Evolutionary conservation across 2,113 vertebrate species (phyloP), one percentile per base, ranked within the genome.

Genomic region (Chionomys nivalis): DNA sequence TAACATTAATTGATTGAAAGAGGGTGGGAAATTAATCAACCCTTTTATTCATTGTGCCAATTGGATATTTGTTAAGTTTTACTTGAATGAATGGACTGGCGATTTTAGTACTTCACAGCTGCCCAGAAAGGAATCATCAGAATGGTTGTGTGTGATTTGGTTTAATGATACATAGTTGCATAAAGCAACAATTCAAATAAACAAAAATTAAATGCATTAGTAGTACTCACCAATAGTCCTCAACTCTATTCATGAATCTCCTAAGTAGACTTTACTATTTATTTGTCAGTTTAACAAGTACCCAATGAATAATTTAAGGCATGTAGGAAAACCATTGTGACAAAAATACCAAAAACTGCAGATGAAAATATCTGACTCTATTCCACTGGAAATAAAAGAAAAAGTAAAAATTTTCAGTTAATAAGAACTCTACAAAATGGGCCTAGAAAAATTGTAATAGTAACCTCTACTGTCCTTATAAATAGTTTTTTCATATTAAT

Each of bases 1-100:
- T 89, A 82, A 96, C 94, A 96, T 94, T 65, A 77, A 90, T 61
- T 94, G 94, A 89, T 90, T 90, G 70, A 49, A 83, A 90, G 93
- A 96, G 76, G 76, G 28, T 93, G 12, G 66, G 75, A 94, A 97
- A 89, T 93, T 42, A 94, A 88, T 92, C 72, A 66, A 19, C 70
- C 36, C 92, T 85, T 86, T 52, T 70, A 72, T 42, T 31, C 7
- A 70, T 82, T 94, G 49, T 52, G 66, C 17, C 81, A 92, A 83
- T 92, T 90, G 97, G 47, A 24, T 79, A 39, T 68, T 95, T 93
- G 81, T 92, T 96, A 73, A 86, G 23, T 90, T 97, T 81, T 90
- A 96, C 14, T 96, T 89, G 55, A 90, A 36, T 94, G 75, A 92
- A 94, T 73, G 92, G 68, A 87, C 19, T 85, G 26, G 70, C 63